phyloP scores from a whole-genome alignment of 64 coral and sea anemone species.

The Platygyra sinensis region DNA sequence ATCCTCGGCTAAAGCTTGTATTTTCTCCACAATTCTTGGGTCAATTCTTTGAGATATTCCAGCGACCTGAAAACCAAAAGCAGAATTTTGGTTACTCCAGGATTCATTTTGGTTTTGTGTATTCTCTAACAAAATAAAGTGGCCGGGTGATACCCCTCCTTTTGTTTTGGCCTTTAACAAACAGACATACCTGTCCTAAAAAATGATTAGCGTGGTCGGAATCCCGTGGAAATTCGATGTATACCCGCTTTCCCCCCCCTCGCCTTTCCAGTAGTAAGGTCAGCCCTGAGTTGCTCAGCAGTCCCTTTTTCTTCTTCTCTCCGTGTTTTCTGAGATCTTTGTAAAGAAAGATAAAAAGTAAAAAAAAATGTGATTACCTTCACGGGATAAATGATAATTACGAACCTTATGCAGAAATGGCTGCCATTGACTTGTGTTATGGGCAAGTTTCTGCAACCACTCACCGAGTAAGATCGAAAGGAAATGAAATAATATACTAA shows the following conservation, averaged over 20 bases:
- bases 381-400: too few species aligned
- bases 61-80: background rate
- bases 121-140: background rate
- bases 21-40: background rate
- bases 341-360: too few species aligned
- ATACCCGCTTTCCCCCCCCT: background rate
- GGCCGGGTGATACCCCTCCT: background rate
- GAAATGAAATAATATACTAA: too few species aligned
- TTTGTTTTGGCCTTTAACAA: background rate
- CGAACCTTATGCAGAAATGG: background rate
- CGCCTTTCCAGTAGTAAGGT: background rate
- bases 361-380: too few species aligned
- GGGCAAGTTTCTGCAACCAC: too few species aligned
- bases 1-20: background rate
- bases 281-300: too few species aligned
- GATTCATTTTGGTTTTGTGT: background rate
- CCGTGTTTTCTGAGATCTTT: too few species aligned
- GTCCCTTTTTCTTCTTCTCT: too few species aligned
- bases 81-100: background rate
- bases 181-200: background rate
- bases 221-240: background rate
- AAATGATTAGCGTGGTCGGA: background rate
- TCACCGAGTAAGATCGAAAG: too few species aligned
- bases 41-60: background rate
- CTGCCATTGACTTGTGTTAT: background rate